Conservation (phyloP, 1,140 invertebrate species). For the Monomorium pharaonis region DNA sequence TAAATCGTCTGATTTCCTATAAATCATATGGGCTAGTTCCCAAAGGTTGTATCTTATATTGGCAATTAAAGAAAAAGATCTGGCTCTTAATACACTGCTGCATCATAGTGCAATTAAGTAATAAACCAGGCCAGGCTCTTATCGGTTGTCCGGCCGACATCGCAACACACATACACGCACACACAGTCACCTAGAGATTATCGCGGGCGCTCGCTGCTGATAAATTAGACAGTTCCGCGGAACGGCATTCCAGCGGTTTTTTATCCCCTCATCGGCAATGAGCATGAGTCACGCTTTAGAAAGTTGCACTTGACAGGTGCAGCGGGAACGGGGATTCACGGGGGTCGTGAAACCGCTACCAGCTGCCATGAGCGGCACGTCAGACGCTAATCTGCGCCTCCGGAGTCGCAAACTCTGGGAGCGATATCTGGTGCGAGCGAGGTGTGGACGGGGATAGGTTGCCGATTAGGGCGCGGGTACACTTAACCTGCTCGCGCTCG, state of each 20-base stretch:
- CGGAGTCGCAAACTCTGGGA: too few relatives aligned
- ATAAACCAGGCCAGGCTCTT: neutral
- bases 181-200: conserved; percentile 3
- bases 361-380: neutral
- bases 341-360: neutral
- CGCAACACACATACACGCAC: too few relatives aligned
- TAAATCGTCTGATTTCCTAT: too few relatives aligned
- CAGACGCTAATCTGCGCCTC: neutral
- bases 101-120: neutral
- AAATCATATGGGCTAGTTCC: too few relatives aligned
- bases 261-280: neutral
- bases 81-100: neutral
- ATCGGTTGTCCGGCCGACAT: neutral
- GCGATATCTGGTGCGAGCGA: too few relatives aligned
- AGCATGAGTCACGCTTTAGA: conserved; percentile 44
- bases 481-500: conserved; percentile 14
- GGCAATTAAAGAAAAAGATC: too few relatives aligned
- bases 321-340: neutral
- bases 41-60: too few relatives aligned
- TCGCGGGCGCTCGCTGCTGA: neutral
- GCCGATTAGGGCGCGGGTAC: neutral
- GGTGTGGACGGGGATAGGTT: neutral
- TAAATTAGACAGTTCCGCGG: neutral
- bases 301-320: conserved; percentile 34
- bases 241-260: conserved; percentile 26